Evolutionary conservation across 2,888 invertebrate genomes (phyloP).

Genomic region (Philonicus albiceps): DNA sequence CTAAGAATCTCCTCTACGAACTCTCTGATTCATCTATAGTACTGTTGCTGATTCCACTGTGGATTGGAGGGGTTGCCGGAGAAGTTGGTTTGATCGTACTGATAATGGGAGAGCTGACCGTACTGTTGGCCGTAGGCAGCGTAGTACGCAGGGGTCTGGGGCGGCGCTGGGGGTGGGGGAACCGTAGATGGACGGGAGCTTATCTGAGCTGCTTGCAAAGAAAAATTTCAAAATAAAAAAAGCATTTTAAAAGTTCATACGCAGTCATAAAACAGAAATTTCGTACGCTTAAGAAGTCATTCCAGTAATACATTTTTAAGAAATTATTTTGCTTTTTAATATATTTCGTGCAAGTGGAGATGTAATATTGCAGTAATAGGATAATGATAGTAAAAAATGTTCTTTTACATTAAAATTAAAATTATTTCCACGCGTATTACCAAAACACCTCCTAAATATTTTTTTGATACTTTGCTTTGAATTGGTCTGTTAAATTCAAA

Average conservation of each 20-base stretch:
- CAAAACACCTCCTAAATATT: background rate
- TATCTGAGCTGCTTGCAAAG: slow-evolving; percentile 30
- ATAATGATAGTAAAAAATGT: too few relatives aligned
- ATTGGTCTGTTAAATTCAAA: too few relatives aligned
- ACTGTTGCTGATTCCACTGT: slow-evolving; percentile 50
- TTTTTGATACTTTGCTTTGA: too few relatives aligned
- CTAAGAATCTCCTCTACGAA: slow-evolving; percentile 49
- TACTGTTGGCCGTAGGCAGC: slow-evolving; percentile 52
- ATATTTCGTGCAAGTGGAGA: too few relatives aligned
- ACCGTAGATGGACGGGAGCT: slow-evolving; percentile 56
- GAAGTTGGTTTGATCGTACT: slow-evolving; percentile 40
- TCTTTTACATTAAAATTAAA: too few relatives aligned
- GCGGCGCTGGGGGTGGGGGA: slow-evolving; percentile 64
- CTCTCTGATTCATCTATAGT: slow-evolving; percentile 50
- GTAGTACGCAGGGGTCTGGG: slow-evolving; percentile 52
- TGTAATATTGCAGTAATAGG: too few relatives aligned
- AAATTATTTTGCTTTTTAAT: background rate
- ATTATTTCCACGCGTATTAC: too few relatives aligned
- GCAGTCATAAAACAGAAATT: background rate
- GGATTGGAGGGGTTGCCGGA: slow-evolving; percentile 26
- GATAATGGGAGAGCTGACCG: slow-evolving; percentile 44
- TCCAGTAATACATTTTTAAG: background rate
- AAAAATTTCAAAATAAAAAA: background rate
- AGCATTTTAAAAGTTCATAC: background rate
- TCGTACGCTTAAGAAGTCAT: background rate